Evolutionary conservation across 2,797 vertebrate species (phyloP), one percentile per base, ranked within the genome.

Genomic region (Allobates femoralis): DNA sequence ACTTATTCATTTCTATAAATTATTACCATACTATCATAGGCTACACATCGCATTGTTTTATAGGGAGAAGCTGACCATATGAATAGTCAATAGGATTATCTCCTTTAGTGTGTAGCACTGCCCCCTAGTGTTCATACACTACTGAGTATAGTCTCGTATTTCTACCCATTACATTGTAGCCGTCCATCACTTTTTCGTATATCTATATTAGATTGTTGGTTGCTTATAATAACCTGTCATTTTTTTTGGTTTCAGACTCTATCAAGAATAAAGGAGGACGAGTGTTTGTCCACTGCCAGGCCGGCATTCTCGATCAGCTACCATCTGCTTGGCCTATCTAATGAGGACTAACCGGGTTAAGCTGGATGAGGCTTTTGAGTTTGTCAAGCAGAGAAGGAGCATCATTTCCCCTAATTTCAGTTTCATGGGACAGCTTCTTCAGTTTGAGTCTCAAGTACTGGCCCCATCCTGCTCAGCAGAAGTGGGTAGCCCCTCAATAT

Each of bases 401-500:
- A 97, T 99, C 91, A 99, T 99, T 93, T 99, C 98, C 0, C 98
- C 98, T 0, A 99, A 99, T 92, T 99, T 99, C 94, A 99, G 97
- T 94, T 99, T 99, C 95, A 99, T 99, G 98, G 98, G 98, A 55
- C 98, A 99, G 93, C 95, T 99, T 81, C 95, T 99, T 46, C 98
- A 99, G 92, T 99, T 99, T 0, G 98, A 99, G 93, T 98, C 98
- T 0, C 98, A 99, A 91, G 97, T 99, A 51, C 94, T 99, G 77
- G 97, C 98, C 14, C 95, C 98, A 0, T 96, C 98, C 15, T 99
- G 98, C 91, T 97, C 98, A 0, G 97, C 98, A 0, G 98, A 98
- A 88, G 98, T 97, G 0, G 96, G 96, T 15, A 99, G 98, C 85
- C 98, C 98, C 0, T 96, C 96, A 1, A 93, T 95, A 93, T 67